Evolutionary conservation across 2,113 vertebrate species (phyloP).

Genomic region (Salvator merianae): DNA sequence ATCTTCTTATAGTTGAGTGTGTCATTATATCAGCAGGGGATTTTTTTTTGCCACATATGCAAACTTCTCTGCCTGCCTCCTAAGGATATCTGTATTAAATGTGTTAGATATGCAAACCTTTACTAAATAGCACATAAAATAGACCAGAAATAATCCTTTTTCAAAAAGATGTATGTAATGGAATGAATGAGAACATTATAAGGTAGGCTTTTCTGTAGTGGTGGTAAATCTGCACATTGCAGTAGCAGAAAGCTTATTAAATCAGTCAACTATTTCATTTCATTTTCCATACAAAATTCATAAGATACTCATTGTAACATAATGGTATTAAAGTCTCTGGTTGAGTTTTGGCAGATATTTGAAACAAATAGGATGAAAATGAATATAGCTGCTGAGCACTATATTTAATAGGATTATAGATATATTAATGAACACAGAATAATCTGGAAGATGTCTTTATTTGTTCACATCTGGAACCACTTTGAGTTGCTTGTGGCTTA

Average conservation of each 20-base stretch:
- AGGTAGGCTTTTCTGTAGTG: background rate
- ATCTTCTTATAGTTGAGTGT: background rate
- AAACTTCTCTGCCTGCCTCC: background rate
- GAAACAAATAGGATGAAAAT: constrained; percentile 26
- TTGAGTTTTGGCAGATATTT: background rate
- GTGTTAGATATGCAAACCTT: background rate
- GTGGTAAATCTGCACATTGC: background rate
- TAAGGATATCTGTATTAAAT: background rate
- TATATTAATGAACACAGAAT: constrained; percentile 20
- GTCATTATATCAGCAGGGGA: background rate
- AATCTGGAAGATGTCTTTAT: constrained; percentile 9
- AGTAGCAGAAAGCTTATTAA: constrained; percentile 20
- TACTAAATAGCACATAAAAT: background rate
- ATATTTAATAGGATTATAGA: constrained; percentile 20
- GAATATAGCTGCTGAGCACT: background rate
- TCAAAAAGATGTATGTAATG: background rate
- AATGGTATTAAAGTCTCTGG: constrained; percentile 2
- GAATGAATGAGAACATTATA: background rate
- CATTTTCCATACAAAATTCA: constrained; percentile 15
- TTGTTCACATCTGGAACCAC: background rate
- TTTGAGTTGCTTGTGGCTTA: background rate
- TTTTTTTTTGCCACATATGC: background rate
- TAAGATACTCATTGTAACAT: constrained; percentile 18
- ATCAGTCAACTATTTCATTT: constrained; percentile 12
- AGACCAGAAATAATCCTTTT: background rate